Evolutionary conservation across 2,113 vertebrate genomes (phyloP).

Genomic region (Oncorhynchus keta): DNA sequence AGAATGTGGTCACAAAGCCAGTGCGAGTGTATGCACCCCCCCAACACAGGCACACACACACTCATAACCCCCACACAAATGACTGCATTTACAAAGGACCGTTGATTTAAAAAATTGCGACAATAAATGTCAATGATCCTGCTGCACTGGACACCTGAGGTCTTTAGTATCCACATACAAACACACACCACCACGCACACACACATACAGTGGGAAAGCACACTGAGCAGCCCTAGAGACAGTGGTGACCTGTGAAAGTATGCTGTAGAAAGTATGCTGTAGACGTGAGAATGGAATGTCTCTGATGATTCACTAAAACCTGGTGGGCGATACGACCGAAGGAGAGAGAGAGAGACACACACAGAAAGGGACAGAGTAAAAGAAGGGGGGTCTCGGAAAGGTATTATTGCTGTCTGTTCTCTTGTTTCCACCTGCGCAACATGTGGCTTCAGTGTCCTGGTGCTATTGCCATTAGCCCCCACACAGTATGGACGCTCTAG

Average conservation of each 20-base stretch:
- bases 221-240: not conserved
- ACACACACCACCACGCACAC: not conserved
- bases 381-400: constrained; percentile 42
- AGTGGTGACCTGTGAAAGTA: not conserved
- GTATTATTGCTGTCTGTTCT: constrained; percentile 50
- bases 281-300: constrained; percentile 5
- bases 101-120: no score
- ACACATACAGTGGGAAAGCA: not conserved
- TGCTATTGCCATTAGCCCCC: constrained; percentile 54
- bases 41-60: no score
- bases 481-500: constrained; percentile 4
- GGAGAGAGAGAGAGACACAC: constrained; percentile 1
- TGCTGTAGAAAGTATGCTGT: constrained; percentile 9
- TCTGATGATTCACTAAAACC: constrained; percentile 31
- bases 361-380: constrained; percentile 26
- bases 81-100: no score
- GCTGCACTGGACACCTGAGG: no score
- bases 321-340: not conserved
- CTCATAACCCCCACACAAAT: no score
- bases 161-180: not conserved
- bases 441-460: constrained; percentile 51
- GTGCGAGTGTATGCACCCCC: not conserved
- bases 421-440: constrained; percentile 68
- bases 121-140: no score
- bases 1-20: not conserved